Conservation (phyloP, 2,113 vertebrate species). For the Campylomormyrus tamandua region DNA sequence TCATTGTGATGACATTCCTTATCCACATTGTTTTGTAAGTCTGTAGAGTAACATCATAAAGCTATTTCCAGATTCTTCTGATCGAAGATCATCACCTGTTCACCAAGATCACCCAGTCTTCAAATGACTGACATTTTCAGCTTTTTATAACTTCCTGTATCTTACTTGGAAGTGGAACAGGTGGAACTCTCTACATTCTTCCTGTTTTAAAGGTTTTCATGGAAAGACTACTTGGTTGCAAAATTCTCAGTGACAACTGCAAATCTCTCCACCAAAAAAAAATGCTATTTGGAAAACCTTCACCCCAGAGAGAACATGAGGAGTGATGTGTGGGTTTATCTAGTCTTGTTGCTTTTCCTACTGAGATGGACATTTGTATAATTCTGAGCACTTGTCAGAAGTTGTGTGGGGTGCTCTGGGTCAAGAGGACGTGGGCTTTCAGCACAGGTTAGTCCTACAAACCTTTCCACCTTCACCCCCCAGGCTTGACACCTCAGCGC, state of each 20-base stretch:
- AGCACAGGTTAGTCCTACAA: background rate
- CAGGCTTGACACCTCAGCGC: background rate
- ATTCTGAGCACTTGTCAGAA: background rate
- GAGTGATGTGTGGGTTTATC: background rate
- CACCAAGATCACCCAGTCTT: background rate
- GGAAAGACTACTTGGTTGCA: background rate
- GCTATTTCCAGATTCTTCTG: background rate
- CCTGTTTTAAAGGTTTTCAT: background rate
- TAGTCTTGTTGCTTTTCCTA: background rate
- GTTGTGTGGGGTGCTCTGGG: background rate
- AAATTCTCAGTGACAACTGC: background rate
- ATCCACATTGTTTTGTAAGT: background rate
- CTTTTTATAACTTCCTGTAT: background rate
- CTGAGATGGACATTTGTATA: background rate
- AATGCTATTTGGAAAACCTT: background rate
- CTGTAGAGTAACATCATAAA: background rate
- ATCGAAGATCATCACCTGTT: background rate
- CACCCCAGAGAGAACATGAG: background rate
- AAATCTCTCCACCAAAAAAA: background rate
- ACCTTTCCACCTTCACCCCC: background rate
- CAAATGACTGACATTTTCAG: background rate
- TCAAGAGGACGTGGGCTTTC: background rate
- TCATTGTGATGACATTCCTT: background rate
- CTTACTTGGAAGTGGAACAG: background rate
- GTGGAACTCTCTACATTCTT: background rate